Percentiles rank a stretch among this genome's conserved stretches.
These are phyloP conservation scores for Morone chrysops DNA, from an alignment of 2,113 vertebrate genomes.

Conservation along the genomic window DNA sequence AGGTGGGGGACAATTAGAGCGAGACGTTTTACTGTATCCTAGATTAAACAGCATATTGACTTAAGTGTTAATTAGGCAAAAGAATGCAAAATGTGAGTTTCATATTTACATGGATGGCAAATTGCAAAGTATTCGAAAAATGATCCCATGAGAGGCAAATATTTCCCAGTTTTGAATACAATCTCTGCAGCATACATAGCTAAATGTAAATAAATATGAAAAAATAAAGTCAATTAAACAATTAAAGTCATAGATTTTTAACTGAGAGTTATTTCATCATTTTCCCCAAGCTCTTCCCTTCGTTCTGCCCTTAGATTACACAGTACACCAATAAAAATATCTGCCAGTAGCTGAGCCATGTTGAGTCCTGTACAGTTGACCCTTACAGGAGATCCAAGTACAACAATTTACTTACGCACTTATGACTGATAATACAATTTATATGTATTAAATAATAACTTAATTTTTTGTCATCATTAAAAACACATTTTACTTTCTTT, in stretches of 20 bases:
- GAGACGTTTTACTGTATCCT: background rate
- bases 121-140: background rate
- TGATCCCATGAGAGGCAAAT: background rate
- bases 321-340: background rate
- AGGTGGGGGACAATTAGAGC: background rate
- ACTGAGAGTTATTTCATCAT: background rate
- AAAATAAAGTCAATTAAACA: too few species aligned
- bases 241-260: background rate
- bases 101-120: background rate
- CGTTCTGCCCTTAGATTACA: background rate
- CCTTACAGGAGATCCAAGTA: too few species aligned
- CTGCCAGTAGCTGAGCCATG: too few species aligned
- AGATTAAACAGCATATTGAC: background rate
- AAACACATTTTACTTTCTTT: too few species aligned
- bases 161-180: background rate
- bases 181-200: background rate
- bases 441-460: too few species aligned
- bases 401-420: too few species aligned
- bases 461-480: too few species aligned
- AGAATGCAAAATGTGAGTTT: background rate
- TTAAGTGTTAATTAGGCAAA: background rate
- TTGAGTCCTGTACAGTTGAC: too few species aligned
- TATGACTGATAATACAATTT: too few species aligned
- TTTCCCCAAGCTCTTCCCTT: background rate
- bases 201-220: background rate